Evolutionary conservation across 2,113 vertebrate genomes (phyloP).

Genomic region (Lipophrys pholis): DNA sequence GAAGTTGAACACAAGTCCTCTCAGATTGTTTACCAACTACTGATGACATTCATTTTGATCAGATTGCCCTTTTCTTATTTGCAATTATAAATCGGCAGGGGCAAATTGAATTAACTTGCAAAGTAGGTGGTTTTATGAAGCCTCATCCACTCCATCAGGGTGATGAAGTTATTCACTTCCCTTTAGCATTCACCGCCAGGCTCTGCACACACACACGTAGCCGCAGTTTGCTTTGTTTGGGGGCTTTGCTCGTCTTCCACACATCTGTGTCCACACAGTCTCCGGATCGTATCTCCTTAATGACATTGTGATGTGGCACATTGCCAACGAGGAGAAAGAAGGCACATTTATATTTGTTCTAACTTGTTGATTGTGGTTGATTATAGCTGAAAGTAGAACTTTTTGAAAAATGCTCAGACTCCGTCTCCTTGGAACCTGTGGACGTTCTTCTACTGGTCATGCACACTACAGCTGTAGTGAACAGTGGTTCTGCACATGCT

Average conservation of each 20-base stretch:
- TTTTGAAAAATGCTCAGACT: too few species aligned
- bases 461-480: too few species aligned
- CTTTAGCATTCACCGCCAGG: slow-evolving; percentile 41
- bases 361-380: neutral
- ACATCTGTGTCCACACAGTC: slow-evolving; percentile 46
- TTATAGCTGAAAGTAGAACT: neutral
- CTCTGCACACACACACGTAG: slow-evolving; percentile 52
- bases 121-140: slow-evolving; percentile 38
- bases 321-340: neutral
- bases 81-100: slow-evolving; percentile 47
- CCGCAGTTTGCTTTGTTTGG: slow-evolving; percentile 34
- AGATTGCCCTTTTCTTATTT: slow-evolving; percentile 40
- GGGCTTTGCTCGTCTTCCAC: slow-evolving; percentile 2
- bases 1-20: neutral
- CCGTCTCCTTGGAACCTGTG: too few species aligned
- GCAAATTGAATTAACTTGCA: slow-evolving; percentile 53
- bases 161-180: slow-evolving; percentile 25
- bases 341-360: neutral
- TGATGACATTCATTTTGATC: slow-evolving; percentile 46
- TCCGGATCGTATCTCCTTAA: slow-evolving; percentile 8
- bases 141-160: slow-evolving; percentile 9
- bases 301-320: slow-evolving; percentile 10
- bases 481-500: too few species aligned
- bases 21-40: slow-evolving; percentile 50
- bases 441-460: too few species aligned